Conservation (phyloP, 2,113 vertebrate genomes). For the Ceyx margarethae region DNA sequence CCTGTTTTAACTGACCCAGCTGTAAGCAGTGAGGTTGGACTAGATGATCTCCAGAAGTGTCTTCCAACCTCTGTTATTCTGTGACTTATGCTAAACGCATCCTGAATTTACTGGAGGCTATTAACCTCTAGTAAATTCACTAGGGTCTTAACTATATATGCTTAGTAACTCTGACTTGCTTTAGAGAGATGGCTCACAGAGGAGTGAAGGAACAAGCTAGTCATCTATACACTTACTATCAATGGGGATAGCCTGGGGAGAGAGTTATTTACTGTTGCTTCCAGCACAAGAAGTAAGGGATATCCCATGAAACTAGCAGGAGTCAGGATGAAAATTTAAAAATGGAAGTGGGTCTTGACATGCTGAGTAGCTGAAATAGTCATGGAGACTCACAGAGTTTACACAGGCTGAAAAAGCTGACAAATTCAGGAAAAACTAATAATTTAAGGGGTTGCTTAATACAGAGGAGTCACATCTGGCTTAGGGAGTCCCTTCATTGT, state of each 20-base stretch:
- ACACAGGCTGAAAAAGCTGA: background rate
- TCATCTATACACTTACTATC: background rate
- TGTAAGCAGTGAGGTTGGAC: background rate
- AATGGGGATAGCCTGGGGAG: background rate
- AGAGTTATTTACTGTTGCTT: background rate
- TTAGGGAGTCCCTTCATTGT: background rate
- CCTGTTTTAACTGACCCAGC: background rate
- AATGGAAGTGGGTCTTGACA: rapidly evolving
- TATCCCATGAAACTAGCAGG: background rate
- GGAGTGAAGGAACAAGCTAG: background rate
- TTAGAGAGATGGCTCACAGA: background rate
- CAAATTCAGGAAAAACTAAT: background rate
- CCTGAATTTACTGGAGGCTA: background rate
- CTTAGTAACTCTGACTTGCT: background rate
- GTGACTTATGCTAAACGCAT: background rate
- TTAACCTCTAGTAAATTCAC: background rate
- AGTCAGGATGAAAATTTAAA: background rate
- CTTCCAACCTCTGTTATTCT: background rate
- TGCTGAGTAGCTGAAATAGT: background rate
- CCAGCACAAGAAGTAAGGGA: background rate
- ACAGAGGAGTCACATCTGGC: background rate
- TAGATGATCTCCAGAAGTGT: background rate
- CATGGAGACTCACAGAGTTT: background rate
- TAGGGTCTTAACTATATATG: background rate
- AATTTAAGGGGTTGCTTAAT: background rate